Base-by-base conservation (phyloP, 2,797 vertebrate genomes). In the Triplophysa yarkandensis region DNA sequence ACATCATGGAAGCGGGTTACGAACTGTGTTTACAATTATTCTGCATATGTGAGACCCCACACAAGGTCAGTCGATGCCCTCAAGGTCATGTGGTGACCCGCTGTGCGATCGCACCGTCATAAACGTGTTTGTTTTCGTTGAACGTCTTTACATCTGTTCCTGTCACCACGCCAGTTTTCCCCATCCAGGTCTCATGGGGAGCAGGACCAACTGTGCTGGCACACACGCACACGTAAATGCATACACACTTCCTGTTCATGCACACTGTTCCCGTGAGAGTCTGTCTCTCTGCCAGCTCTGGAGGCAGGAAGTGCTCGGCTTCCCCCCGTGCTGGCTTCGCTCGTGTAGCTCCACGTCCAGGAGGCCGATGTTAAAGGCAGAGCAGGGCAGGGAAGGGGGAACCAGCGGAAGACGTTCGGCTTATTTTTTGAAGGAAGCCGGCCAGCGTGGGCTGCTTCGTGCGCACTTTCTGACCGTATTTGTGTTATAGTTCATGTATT, bases 131-230 rank as follows among this genome's bases (percentile, higher is more conserved):
- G 65, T 61, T 66, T 54, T 67, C 4, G 14, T 43, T 76, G 69
- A 77, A 52, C 81, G 82, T 82, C 84, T 83, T 79, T 79, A 77
- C 78, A 81, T 77, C 76, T 85, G 65, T 81, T 80, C 82, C 84
- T 88, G 87, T 83, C 87, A 87, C 76, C 1, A 66, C 68, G 80
- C 85, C 85, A 88, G 84, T 85, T 91, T 89, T 87, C 83, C 82
- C 83, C 82, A 86, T 85, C 81, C 77, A 81, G 76, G 77, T 62
- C 69, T 67, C 71, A 68, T 16, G 19, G 81, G 77, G 75, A 75
- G 65, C 54, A 34, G 76, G 57, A 84, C 81, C 77, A 74, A 77
- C 74, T 78, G 82, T 78, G 79, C 67, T 65, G 76, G 70, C 61
- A 68, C 72, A 30, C 58, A 68, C 66, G 46, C 61, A 58, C 54